Conservation (phyloP, 2,797 vertebrate species). For the Gymnoscopelus microlampas region DNA sequence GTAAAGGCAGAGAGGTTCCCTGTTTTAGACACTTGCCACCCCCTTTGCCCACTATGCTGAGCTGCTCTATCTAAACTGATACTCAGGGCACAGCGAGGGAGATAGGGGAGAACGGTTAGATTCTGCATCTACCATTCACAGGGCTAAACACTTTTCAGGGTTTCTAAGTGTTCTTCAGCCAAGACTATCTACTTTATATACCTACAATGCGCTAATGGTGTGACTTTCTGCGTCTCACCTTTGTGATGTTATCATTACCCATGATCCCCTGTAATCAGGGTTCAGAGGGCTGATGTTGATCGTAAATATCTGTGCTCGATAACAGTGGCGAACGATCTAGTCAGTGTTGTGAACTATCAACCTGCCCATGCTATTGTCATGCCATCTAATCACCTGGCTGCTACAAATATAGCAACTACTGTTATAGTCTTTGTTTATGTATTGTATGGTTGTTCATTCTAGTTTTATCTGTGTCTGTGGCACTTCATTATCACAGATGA, state of each 20-base stretch:
- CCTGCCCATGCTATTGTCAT: slow-evolving; percentile 58
- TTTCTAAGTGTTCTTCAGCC: slow-evolving; percentile 70
- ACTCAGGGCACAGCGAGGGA: slow-evolving; percentile 69
- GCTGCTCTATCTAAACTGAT: slow-evolving; percentile 41
- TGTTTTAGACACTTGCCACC: slow-evolving; percentile 66
- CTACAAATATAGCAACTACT: slow-evolving; percentile 63
- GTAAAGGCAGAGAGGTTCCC: slow-evolving; percentile 74
- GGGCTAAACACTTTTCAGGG: slow-evolving; percentile 74
- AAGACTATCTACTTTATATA: slow-evolving; percentile 33
- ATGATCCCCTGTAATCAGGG: slow-evolving; percentile 72
- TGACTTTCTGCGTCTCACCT: slow-evolving; percentile 68
- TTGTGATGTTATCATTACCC: slow-evolving; percentile 49
- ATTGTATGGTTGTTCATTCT: slow-evolving; percentile 55
- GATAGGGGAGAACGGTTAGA: slow-evolving; percentile 66
- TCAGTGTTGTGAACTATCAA: slow-evolving; percentile 63
- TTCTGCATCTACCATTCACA: slow-evolving; percentile 70
- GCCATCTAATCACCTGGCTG: slow-evolving; percentile 62
- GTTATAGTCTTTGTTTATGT: slow-evolving; percentile 57
- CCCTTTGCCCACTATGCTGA: slow-evolving; percentile 73
- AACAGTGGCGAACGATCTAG: slow-evolving; percentile 65
- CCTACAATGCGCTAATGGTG: slow-evolving; percentile 60
- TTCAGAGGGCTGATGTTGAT: slow-evolving; percentile 69
- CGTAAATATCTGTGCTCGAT: slow-evolving; percentile 54
- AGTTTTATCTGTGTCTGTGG: slow-evolving; percentile 31
- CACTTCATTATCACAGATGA: slow-evolving; percentile 49